These are phyloP conservation scores for Grantiella picta DNA, from an alignment of 2,113 vertebrate genomes.

Conservation along the genomic window DNA sequence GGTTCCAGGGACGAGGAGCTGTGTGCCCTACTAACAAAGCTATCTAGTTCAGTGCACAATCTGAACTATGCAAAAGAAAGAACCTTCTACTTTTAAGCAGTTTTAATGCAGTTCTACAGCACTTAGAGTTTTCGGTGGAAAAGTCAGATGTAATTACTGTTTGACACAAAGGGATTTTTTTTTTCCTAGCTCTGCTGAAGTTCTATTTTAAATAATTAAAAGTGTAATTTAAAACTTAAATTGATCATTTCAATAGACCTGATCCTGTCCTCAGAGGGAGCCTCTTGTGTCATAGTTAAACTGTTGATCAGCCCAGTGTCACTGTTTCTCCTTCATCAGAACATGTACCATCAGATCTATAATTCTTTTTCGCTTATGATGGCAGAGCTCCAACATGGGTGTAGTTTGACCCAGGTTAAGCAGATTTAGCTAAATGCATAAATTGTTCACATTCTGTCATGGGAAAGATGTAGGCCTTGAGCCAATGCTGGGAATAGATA, in stretches of 20 bases:
- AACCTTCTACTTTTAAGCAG: slow-evolving; percentile 30
- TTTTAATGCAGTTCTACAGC: not conserved
- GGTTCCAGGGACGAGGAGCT: not conserved
- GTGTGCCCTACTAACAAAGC: slow-evolving; percentile 43
- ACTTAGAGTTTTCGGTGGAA: not conserved
- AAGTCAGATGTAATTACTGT: slow-evolving; percentile 58
- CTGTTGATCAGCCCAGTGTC: slow-evolving; percentile 5
- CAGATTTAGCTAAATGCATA: slow-evolving; percentile 37
- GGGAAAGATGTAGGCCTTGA: slow-evolving; percentile 4
- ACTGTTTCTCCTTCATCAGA: slow-evolving; percentile 29
- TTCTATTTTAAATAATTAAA: slow-evolving; percentile 61
- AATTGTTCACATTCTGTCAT: slow-evolving; percentile 49
- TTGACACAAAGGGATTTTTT: slow-evolving; percentile 45
- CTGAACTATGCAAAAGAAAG: slow-evolving; percentile 22
- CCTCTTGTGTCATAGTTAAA: not conserved
- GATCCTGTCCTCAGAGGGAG: slow-evolving; percentile 24
- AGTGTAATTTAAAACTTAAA: slow-evolving; percentile 18
- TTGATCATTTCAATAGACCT: not conserved
- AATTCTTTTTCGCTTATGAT: slow-evolving; percentile 1
- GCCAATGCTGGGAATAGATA: not conserved
- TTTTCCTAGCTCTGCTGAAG: not conserved
- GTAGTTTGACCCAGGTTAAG: slow-evolving; percentile 22
- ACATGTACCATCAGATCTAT: slow-evolving; percentile 41
- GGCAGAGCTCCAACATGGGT: slow-evolving; percentile 16
- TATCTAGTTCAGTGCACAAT: slow-evolving; percentile 38